Base-by-base conservation (phyloP, 1,140 invertebrate genomes). In the Bombus waltoni region DNA sequence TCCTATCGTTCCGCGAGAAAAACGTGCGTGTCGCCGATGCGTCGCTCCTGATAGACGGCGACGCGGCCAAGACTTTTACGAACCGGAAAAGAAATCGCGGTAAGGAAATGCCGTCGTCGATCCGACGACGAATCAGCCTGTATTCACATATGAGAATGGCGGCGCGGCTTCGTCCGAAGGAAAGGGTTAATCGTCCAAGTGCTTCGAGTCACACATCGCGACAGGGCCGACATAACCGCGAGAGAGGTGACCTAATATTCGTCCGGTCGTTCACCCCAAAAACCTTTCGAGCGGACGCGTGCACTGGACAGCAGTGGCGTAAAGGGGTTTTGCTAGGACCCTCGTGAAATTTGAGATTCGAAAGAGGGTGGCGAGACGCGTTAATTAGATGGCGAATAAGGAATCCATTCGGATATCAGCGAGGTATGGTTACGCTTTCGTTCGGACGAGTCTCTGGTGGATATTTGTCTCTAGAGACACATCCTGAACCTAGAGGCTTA, bases 171-270 rank as follows among this genome's bases (percentile, higher is more conserved):
- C 65, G 81, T 66, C 83, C 79, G 87, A 93, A 93, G 92, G 92
- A 95, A 95, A 95, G 94, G 94, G 92, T 95, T 94, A 94, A 91
- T 93, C 93, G 92, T 91, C 94, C 95, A 95, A 95, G 94, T 95
- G 94, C 94, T 95, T 94, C 93, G 93, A 94, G 94, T 94, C 95
- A 95, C 94, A 95, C 94, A 95, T 95, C 90, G 90, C 80, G 77
- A 91, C 89, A 85, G 92, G 94, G 94, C 87, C 59, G 83, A 75
- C 92, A 95, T 93, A 91, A 94, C 77, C 18, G 38, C 22, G 42
- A 42, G 94, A 93, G 91, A 95, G 94, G 94, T 94, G 73, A 92
- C 90, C 93, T 93, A 91, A 93, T 93, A 93, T 92, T 92, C 82
- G 84, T 87, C 65, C 40, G 90, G 85, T 88, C 76, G 90, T 86